These are phyloP conservation scores for Tinamus guttatus DNA, from an alignment of 2,113 vertebrate species.

Conservation along the genomic window DNA sequence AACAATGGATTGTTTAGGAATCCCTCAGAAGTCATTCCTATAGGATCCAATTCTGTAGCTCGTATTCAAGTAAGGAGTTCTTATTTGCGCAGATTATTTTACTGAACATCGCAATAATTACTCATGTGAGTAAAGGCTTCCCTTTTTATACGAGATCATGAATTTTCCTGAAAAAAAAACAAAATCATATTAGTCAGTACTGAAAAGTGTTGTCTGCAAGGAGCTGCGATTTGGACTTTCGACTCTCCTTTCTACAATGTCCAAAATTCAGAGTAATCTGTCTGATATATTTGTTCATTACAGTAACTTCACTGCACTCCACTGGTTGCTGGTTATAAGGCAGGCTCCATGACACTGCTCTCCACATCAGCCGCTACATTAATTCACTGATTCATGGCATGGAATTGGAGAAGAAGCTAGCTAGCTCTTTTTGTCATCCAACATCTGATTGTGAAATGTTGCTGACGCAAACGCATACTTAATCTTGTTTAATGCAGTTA, in stretches of 20 bases:
- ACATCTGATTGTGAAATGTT: conserved; percentile 42
- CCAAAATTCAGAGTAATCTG: conserved; percentile 7
- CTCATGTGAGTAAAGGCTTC: neutral
- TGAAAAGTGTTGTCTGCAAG: neutral
- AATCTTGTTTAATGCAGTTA: conserved; percentile 61
- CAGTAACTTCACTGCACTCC: conserved; percentile 22
- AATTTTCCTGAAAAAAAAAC: neutral
- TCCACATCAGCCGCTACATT: conserved; percentile 44
- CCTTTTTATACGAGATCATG: neutral
- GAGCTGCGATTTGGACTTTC: neutral
- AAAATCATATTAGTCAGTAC: neutral
- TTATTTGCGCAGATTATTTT: conserved; percentile 1
- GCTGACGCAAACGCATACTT: conserved; percentile 38
- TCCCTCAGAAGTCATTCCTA: neutral
- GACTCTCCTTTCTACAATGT: neutral
- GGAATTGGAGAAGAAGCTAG: conserved; percentile 49
- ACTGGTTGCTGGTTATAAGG: conserved; percentile 59
- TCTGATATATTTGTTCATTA: conserved; percentile 60
- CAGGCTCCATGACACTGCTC: conserved; percentile 18
- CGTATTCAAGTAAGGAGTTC: neutral
- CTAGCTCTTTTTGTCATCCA: conserved; percentile 44
- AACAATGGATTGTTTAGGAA: neutral
- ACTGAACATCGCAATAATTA: neutral
- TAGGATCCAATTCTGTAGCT: neutral
- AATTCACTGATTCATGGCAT: conserved; percentile 55